Evolutionary conservation across 2,888 invertebrate genomes (phyloP).

Genomic region (Nineta flava): DNA sequence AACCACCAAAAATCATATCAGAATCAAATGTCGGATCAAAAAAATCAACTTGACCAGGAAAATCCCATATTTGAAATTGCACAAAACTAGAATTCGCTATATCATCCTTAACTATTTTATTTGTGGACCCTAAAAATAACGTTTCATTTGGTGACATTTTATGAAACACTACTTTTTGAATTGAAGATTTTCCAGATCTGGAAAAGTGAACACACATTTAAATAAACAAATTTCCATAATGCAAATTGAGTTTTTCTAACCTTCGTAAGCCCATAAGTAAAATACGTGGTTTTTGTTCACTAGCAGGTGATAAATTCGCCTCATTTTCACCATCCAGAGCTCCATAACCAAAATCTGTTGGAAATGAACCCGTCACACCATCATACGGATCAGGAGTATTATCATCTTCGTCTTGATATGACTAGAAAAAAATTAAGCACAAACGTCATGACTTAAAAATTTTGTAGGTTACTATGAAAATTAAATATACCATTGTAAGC

Average conservation of each 20-base stretch:
- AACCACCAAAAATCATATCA: slow-evolving; percentile 91
- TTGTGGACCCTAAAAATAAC: slow-evolving; percentile 92
- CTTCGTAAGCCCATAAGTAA: slow-evolving; percentile 87
- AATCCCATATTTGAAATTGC: slow-evolving; percentile 99
- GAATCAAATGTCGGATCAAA: slow-evolving; percentile 93
- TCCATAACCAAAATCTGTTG: slow-evolving; percentile 86
- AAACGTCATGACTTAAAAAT: not conserved
- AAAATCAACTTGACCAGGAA: slow-evolving; percentile 97
- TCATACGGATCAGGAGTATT: slow-evolving; percentile 22
- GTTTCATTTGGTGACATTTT: slow-evolving; percentile 99
- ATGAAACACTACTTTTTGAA: slow-evolving; percentile 99
- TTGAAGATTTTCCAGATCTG: slow-evolving; percentile 97
- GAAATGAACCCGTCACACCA: slow-evolving; percentile 52
- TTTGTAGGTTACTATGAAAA: not conserved
- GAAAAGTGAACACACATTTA: slow-evolving; percentile 21
- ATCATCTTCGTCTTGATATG: slow-evolving; percentile 30
- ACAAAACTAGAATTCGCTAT: slow-evolving; percentile 96
- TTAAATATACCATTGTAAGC: not conserved
- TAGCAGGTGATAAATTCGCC: slow-evolving; percentile 39
- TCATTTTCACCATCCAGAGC: slow-evolving; percentile 71
- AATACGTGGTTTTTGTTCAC: slow-evolving; percentile 83
- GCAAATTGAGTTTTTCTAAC: slow-evolving; percentile 28
- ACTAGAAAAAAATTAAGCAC: slow-evolving; percentile 13
- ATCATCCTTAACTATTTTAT: slow-evolving; percentile 96
- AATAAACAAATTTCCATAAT: not conserved